phyloP scores from a whole-genome alignment of 2,113 vertebrate species.

The Heteronetta atricapilla region DNA sequence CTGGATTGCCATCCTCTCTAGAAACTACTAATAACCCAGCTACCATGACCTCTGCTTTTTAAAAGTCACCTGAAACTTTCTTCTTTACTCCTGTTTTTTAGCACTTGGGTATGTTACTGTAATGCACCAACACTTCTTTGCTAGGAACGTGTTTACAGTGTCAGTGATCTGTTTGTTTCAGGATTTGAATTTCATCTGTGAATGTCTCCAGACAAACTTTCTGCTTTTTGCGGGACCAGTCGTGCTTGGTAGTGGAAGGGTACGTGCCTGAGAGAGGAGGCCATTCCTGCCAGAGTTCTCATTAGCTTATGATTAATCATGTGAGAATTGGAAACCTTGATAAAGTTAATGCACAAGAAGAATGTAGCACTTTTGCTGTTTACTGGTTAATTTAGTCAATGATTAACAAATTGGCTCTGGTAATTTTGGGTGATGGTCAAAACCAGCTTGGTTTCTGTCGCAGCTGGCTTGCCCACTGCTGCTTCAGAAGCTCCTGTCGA shows the following conservation, averaged over 20 bases:
- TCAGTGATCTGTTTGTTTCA: neutral
- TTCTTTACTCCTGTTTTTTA: neutral
- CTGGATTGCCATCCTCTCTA: neutral
- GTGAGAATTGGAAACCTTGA: neutral
- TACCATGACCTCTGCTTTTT: neutral
- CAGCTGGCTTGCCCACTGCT: neutral
- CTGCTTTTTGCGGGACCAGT: neutral
- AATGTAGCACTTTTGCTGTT: neutral
- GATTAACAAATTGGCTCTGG: neutral
- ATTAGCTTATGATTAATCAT: neutral
- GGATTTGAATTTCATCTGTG: neutral
- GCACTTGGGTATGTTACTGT: neutral
- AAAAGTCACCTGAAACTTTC: neutral
- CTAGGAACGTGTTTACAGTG: neutral
- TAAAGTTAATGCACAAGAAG: neutral
- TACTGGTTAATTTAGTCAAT: neutral
- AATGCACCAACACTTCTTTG: neutral
- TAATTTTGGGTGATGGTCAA: neutral
- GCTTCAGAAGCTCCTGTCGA: neutral
- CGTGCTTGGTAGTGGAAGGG: neutral
- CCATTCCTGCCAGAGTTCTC: too few relatives aligned
- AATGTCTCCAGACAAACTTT: neutral
- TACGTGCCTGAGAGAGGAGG: neutral
- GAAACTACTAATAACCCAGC: neutral
- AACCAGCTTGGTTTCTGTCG: neutral